Conservation (phyloP, 2,113 vertebrate genomes). For the Origma solitaria region DNA sequence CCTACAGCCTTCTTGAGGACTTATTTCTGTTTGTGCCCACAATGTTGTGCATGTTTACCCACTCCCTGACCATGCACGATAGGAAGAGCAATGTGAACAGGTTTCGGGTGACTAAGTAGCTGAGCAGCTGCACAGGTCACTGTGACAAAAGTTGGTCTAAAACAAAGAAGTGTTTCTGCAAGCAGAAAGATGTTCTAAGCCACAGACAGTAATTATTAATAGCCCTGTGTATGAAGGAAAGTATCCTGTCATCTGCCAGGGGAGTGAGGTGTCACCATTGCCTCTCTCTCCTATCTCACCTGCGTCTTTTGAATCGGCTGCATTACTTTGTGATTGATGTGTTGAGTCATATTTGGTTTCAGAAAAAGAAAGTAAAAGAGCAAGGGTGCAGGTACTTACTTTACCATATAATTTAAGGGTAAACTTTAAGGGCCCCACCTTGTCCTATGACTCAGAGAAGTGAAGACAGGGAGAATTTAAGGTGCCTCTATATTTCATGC, state of each 20-base stretch:
- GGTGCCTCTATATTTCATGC: background rate
- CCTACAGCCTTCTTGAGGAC: background rate
- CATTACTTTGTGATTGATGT: background rate
- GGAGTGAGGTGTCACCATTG: background rate
- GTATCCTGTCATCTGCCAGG: background rate
- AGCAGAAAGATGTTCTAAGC: background rate
- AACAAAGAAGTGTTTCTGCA: background rate
- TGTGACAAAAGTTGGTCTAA: background rate
- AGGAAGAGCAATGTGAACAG: background rate
- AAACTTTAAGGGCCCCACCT: background rate
- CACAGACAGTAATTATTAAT: background rate
- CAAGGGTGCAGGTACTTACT: background rate
- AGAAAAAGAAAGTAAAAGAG: background rate
- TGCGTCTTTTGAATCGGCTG: background rate
- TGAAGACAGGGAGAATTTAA: background rate
- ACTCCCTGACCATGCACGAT: rapidly evolving
- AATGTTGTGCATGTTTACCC: rapidly evolving
- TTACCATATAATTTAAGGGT: background rate
- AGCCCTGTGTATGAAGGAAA: background rate
- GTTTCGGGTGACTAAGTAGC: background rate
- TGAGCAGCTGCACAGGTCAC: background rate
- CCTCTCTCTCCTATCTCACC: background rate
- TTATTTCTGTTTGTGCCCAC: background rate
- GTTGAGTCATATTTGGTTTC: background rate
- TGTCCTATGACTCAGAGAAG: background rate